A percentile compares a stretch with the other conserved stretches of the same genome.
These are phyloP conservation scores for Neotoxoptera formosana DNA, from an alignment of 1,140 invertebrate species.

Conservation along the genomic window DNA sequence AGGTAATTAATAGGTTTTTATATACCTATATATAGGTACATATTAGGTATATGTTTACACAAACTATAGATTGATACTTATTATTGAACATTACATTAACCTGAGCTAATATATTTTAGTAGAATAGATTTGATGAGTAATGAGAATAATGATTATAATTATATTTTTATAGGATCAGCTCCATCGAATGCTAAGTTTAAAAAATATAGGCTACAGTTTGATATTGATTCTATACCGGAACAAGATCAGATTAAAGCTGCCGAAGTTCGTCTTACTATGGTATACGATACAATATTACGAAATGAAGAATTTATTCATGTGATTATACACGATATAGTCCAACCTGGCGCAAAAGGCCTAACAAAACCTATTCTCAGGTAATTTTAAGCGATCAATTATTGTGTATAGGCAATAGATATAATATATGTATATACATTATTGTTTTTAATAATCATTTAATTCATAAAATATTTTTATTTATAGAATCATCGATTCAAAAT, in stretches of 20 bases:
- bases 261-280: slow-evolving; percentile 73
- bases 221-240: slow-evolving; percentile 75
- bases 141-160: not conserved
- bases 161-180: not conserved
- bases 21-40: not conserved
- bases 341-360: slow-evolving; percentile 72
- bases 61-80: not conserved
- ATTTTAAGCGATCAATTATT: not conserved
- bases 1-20: slow-evolving; percentile 66
- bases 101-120: not conserved
- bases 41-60: too few species aligned
- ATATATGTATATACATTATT: not conserved
- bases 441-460: not conserved
- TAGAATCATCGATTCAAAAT: slow-evolving; percentile 80
- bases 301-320: slow-evolving; percentile 61
- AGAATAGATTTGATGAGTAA: not conserved
- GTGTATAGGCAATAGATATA: not conserved
- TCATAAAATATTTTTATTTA: not conserved
- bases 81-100: not conserved
- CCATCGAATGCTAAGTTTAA: slow-evolving; percentile 63
- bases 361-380: slow-evolving; percentile 71
- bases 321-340: slow-evolving; percentile 84
- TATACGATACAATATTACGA: not conserved
- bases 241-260: slow-evolving; percentile 83
- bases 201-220: slow-evolving; percentile 80